Percentiles rank a stretch among this genome's conserved stretches.
phyloP scores from a whole-genome alignment of 2,113 vertebrate genomes.

The Nesogale talazaci region DNA sequence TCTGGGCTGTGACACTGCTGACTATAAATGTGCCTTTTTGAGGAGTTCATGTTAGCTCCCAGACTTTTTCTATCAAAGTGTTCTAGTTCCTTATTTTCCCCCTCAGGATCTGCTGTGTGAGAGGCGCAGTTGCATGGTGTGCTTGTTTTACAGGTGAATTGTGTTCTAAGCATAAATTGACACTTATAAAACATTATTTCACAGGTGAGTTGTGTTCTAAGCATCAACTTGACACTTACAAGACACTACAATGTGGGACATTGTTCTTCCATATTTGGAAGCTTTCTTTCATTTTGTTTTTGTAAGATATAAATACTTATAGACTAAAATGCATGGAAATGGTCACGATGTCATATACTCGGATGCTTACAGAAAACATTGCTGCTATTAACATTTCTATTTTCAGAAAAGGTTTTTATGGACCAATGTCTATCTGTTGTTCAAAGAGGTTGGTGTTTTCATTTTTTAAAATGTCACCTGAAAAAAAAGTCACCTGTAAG shows the following conservation, averaged over 20 bases:
- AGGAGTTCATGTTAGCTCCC: conserved; percentile 88
- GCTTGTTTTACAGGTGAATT: conserved; percentile 83
- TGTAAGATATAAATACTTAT: conserved; percentile 85
- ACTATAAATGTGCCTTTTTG: conserved; percentile 92
- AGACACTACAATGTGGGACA: conserved; percentile 89
- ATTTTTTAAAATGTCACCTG: conserved; percentile 85
- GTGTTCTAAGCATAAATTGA: conserved; percentile 86
- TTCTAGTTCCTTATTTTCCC: conserved; percentile 75
- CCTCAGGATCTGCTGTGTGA: conserved; percentile 83
- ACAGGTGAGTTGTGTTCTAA: conserved; percentile 84
- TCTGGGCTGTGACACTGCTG: conserved; percentile 84
- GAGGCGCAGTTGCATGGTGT: conserved; percentile 84
- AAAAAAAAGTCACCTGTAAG: conserved; percentile 87
- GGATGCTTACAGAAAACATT: conserved; percentile 91
- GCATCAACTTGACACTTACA: conserved; percentile 87
- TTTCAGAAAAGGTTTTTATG: conserved; percentile 92
- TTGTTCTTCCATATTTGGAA: conserved; percentile 93
- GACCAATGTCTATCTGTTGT: conserved; percentile 90
- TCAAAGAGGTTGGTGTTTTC: conserved; percentile 87
- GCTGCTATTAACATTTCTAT: conserved; percentile 92
- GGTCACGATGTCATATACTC: conserved; percentile 87
- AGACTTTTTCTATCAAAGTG: conserved; percentile 85
- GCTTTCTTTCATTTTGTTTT: conserved; percentile 83
- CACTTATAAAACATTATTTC: conserved; percentile 86
- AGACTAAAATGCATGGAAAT: conserved; percentile 87